Base-by-base conservation (phyloP, 2,888 invertebrate species). In the Brachylomia viminalis region DNA sequence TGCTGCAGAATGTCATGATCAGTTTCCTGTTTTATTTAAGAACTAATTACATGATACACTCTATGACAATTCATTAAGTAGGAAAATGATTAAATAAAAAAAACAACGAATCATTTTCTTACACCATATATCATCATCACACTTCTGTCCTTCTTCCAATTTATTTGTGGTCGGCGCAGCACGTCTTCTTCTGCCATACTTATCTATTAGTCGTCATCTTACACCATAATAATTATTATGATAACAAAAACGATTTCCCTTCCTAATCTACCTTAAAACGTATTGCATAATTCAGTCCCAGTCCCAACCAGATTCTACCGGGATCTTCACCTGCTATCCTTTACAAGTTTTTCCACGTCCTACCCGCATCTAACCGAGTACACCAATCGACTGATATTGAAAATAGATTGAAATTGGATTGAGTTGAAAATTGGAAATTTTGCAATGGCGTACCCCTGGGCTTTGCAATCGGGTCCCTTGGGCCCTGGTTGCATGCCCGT, bases 341-440 rank as follows among this genome's bases (percentile, higher is more conserved):
- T 86, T 75, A 58, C 86, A 80, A 84, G 78, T 76, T 76, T 47
- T 66, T 76, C 75, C 87, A 80, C 87, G 82, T 84, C 64, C 72
- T 69, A 69, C 72, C 83, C 77, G 72, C 82, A 67, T 79, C 80
- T 77, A 80, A 75, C 84, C 87, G 81, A 79, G 76, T 82, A 75
- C 75, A 82, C 80, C 86, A 87, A 86, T 84, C 76, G 87, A 82
- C 76, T 79, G 77, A 83, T 87, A 87, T 87, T 87, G 87, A 87
- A 87, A 87, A 87, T 87, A 87, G 80, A 87, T 87, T 82, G 87
- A 86, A 87, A 87, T 87, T 86, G 87, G 80, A 87, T 87, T 85
- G 83, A 86, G 79, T 83, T 85, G 80, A 83, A 87, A 87, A 87
- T 86, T 85, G 86, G 86, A 87, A 86, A 85, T 86, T 87, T 87